phyloP scores from a whole-genome alignment of 2,888 invertebrate genomes.

The Zeuzera pyrina region DNA sequence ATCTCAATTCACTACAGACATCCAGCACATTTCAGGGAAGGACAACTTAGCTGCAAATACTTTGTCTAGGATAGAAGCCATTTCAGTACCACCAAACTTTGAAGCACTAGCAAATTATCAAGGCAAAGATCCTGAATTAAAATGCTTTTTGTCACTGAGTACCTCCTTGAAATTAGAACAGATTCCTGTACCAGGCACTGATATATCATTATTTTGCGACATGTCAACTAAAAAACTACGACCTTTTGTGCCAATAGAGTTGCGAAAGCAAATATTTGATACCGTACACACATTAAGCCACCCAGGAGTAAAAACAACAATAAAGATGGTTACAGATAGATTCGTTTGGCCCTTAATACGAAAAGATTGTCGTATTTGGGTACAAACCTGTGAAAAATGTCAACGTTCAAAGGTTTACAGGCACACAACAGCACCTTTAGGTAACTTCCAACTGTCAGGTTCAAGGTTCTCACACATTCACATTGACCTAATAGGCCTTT shows the following conservation, averaged over 20 bases:
- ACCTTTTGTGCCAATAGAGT: neutral
- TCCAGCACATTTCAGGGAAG: conserved; percentile 1
- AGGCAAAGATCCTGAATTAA: conserved; percentile 5
- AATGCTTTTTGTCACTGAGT: neutral
- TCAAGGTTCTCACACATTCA: too few relatives aligned
- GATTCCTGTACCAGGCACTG: neutral
- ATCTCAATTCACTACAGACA: conserved; percentile 23
- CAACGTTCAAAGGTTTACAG: neutral
- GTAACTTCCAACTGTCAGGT: neutral
- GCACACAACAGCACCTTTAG: neutral
- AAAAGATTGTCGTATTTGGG: neutral
- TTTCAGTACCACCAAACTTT: conserved; percentile 4
- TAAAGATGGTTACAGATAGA: neutral
- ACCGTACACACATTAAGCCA: conserved; percentile 5
- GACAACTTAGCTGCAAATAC: conserved; percentile 1
- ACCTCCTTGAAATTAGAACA: conserved; percentile 1
- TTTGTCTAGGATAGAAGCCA: conserved; percentile 1
- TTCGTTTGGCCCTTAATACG: conserved; percentile 2
- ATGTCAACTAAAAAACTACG: neutral
- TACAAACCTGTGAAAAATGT: neutral
- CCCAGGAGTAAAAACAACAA: conserved; percentile 1
- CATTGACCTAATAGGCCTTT: too few relatives aligned
- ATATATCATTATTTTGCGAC: conserved; percentile 2
- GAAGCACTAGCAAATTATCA: conserved; percentile 5
- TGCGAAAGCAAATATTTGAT: conserved; percentile 2